Evolutionary conservation across 2,113 vertebrate species (phyloP).

Genomic region (Herpetotheres cachinnans): DNA sequence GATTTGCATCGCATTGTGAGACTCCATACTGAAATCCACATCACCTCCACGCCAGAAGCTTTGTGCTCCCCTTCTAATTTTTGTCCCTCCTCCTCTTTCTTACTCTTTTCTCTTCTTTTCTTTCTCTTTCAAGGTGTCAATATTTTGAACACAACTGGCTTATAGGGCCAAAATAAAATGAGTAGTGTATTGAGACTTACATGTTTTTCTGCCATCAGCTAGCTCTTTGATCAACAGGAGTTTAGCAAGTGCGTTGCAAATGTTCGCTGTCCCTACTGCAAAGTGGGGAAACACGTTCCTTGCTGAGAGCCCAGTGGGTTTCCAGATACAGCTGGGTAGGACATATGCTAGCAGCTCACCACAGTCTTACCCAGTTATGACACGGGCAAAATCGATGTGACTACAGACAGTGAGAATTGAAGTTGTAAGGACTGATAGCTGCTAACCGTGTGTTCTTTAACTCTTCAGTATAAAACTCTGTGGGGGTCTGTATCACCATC

Average conservation of each 20-base stretch:
- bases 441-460: not conserved
- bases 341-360: not conserved
- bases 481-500: not conserved
- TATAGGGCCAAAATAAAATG: not conserved
- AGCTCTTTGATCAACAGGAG: not conserved
- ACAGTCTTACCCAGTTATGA: not conserved
- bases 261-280: not conserved
- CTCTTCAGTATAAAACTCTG: not conserved
- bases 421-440: not conserved
- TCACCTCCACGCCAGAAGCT: not conserved
- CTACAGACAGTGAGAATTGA: not conserved
- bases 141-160: not conserved
- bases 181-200: not conserved
- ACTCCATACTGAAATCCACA: not conserved
- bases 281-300: accelerated
- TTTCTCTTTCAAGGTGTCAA: not conserved
- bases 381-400: not conserved
- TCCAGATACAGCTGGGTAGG: not conserved
- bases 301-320: not conserved
- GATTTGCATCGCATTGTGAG: not conserved
- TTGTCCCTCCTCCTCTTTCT: not conserved
- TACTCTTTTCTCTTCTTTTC: not conserved
- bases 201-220: not conserved
- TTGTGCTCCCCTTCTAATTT: not conserved
- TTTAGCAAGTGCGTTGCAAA: not conserved